Base-by-base conservation (phyloP, 1,140 invertebrate species). In the Halyomorpha halys region DNA sequence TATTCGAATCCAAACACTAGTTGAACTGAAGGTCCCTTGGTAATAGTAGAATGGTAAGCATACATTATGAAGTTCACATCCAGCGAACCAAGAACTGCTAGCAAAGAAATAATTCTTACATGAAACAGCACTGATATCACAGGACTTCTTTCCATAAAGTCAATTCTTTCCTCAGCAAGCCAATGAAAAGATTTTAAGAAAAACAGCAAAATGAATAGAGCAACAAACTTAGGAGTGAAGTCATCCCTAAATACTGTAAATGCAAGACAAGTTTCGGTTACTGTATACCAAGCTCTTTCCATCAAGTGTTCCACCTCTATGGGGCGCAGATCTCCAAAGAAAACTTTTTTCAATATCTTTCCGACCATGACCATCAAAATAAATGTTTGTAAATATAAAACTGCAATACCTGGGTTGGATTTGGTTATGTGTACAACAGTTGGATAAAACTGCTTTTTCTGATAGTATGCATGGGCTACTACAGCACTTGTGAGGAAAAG, bases 201-300 rank as follows among this genome's bases (percentile, higher is more conserved):
- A 11, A 65, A 14, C 14, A 65, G 44, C 15, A 61, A 5, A 3
- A 47, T 18, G 19, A 65, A 62, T 1, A 65, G n/a, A n/a, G 45
- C 21, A 2, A 56, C 27, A 34, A 62, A 62, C 13, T 30, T 25
- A 15, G 34, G 59, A 8, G 16, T 27, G 44, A 51, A 51, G 6
- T 65, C 64, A 19, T 62, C 56, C 27, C 27, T 65, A 72, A 86
- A 85, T 18, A 85, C 81, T 49, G 83, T 83, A 67, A 85, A 86
- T 39, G 82, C 81, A 49, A 85, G 71, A 71, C 83, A 84, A 0
- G 83, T 85, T 70, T 85, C 83, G 39, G 83, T 81, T 5, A 85
- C 75, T 19, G 81, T 82, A 74, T 83, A 85, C 81, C 83, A 86
- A 1, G 80, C 79, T 60, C 81, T 72, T 67, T 85, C 83, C 18